Evolutionary conservation across 2,888 invertebrate genomes (phyloP), one percentile per base, ranked within the genome.

Genomic region (Nemotelus nigrinus): DNA sequence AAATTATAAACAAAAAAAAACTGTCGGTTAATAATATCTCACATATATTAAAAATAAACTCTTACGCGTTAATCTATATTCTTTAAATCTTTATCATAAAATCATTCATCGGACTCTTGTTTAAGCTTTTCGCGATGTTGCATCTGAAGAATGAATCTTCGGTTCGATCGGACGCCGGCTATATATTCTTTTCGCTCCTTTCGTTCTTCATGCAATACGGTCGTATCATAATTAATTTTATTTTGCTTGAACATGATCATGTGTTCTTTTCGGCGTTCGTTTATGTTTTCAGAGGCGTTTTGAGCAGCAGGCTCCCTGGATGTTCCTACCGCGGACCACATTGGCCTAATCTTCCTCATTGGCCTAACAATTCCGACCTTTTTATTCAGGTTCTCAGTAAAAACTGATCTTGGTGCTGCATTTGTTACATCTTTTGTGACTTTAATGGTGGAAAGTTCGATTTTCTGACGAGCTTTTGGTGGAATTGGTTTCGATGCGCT

Each of bases 61-160:
- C 25, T 25, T 25, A 25, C 25, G 25, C 25, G 25, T 25, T 25
- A 25, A 25, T 25, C 25, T 25, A 25, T 25, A 25, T 25, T 25
- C 25, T 25, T 25, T 25, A 25, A 25, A 25, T 25, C 25, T 25
- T 0, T 25, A 25, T 25, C 25, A 25, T 25, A 25, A 25, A 25
- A 25, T 25, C 25, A 25, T 25, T 25, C 25, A 25, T 25, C 25
- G 25, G 25, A 25, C 25, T 25, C 25, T 25, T 25, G 25, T 25
- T 25, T 25, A 25, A 25, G 25, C 25, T 25, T 25, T 25, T 90
- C 90, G 43, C 92, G 89, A 85, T 91, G 88, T 81, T 90, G 88
- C 93, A 93, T 93, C 82, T 92, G 91, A 76, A 93, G 84, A 77
- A 93, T 92, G 82, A 94, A 94, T 63, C 93, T 88, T 57, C 92